phyloP scores from a whole-genome alignment of 1,140 invertebrate species.

The Anagrus nilaparvatae region DNA sequence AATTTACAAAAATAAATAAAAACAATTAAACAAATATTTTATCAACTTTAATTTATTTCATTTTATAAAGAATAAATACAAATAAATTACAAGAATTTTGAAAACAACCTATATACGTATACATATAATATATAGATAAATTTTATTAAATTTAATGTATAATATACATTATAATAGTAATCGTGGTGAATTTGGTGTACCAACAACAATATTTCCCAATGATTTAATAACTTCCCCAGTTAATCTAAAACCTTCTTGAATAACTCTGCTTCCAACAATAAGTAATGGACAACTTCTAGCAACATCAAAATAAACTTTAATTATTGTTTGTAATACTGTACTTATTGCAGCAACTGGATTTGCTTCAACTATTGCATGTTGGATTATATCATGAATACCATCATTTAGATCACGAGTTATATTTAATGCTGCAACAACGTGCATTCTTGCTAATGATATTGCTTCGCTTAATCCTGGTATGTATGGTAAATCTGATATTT shows the following conservation, averaged over 20 bases:
- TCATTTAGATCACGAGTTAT: constrained; percentile 18
- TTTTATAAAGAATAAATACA: too few relatives aligned
- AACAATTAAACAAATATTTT: too few relatives aligned
- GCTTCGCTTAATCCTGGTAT: constrained; percentile 16
- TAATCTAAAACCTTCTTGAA: constrained; percentile 19
- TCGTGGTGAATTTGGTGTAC: too few relatives aligned
- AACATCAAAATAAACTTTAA: constrained; percentile 16
- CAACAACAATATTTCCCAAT: constrained; percentile 6
- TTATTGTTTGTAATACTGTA: constrained; percentile 14
- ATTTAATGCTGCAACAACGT: constrained; percentile 10
- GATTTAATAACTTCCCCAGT: constrained; percentile 14
- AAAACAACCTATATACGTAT: too few relatives aligned
- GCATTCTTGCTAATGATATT: constrained; percentile 11
- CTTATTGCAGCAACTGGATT: constrained; percentile 20
- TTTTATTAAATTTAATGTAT: too few relatives aligned
- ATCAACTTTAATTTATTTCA: too few relatives aligned
- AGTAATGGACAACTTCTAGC: constrained; percentile 19
- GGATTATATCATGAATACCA: constrained; percentile 22
- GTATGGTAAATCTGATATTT: background rate
- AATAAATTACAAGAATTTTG: too few relatives aligned
- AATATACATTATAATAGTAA: too few relatives aligned
- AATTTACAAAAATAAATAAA: too few relatives aligned
- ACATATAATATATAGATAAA: too few relatives aligned
- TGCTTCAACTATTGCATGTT: constrained; percentile 19
- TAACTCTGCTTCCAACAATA: constrained; percentile 13